These are phyloP conservation scores for Hylia prasina DNA, from an alignment of 2,113 vertebrate genomes.

Conservation along the genomic window DNA sequence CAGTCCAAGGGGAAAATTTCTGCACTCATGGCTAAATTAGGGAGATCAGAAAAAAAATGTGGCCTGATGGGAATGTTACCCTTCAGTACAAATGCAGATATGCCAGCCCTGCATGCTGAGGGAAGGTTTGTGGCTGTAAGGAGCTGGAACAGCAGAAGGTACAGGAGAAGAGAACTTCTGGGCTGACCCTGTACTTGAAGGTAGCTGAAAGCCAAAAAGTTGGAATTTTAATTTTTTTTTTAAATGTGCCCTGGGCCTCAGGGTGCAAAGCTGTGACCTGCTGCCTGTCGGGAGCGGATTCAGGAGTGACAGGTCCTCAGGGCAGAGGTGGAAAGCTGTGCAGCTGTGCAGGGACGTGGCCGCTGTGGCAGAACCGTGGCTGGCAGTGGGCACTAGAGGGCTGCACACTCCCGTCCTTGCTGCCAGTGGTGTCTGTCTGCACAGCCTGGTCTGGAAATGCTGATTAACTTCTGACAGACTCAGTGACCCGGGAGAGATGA, in stretches of 20 bases:
- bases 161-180: background rate
- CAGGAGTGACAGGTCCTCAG: fast-evolving
- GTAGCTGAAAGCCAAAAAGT: background rate
- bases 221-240: too few relatives aligned
- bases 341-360: background rate
- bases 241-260: fast-evolving
- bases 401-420: background rate
- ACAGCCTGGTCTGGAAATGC: background rate
- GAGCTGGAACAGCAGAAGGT: background rate
- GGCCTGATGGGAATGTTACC: background rate
- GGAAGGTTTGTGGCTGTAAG: background rate
- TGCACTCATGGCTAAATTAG: background rate
- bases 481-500: background rate
- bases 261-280: background rate
- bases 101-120: background rate
- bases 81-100: background rate
- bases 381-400: conserved; percentile 2
- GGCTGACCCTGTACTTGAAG: background rate
- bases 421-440: background rate
- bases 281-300: background rate
- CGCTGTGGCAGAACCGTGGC: fast-evolving
- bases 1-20: background rate
- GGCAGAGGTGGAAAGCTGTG: background rate
- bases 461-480: background rate
- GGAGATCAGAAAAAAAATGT: background rate